Base-by-base conservation (phyloP, 2,888 invertebrate species). In the Gibbula magus region DNA sequence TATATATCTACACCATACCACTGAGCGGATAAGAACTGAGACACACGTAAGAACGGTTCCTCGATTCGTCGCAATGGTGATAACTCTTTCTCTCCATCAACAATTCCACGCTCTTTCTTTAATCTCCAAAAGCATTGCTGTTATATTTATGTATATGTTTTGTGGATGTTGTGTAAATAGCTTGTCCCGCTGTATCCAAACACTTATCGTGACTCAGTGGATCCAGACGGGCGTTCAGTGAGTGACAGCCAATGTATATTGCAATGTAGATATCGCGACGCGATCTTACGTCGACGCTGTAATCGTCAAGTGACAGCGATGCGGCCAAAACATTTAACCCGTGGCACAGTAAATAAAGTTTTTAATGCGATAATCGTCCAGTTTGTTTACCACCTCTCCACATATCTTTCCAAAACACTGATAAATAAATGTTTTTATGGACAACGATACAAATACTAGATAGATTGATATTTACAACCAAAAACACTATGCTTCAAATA, bases 261-360 rank as follows among this genome's bases (percentile, higher is more conserved):
- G 25, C 54, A 35, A 39, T 53, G 78, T 70, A 52, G 35, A 51
- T 52, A 70, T 70, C 53, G 70, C 35, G n/a, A 78, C 53, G 29
- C 32, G 70, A 51, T 78, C 78, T 20, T 52, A 52, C 70, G 70
- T 29, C 18, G 32, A 53, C 78, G 67, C 67, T 13, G 53, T 61
- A 61, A 61, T 61, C 61, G 61, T 16, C 61, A 7, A 29, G 25
- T 61, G 61, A 61, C 61, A 61, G 61, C 29, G 29, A 29, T 13
- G 61, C 13, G 61, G 61, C 29, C 61, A 61, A 61, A 61, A 61
- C 61, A 61, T 25, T 61, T 61, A 61, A 61, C 61, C 61, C 22
- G 16, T 61, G 25, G 25, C 61, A 29, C 18, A 22, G 61, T 61
- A 61, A 61, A 61, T 61, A 61, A 29, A 61, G 61, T 22, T 25